Percentiles rank a stretch among this genome's conserved stretches.
These are phyloP conservation scores for Ibidorhyncha struthersii DNA, from an alignment of 2,113 vertebrate species.

Conservation along the genomic window DNA sequence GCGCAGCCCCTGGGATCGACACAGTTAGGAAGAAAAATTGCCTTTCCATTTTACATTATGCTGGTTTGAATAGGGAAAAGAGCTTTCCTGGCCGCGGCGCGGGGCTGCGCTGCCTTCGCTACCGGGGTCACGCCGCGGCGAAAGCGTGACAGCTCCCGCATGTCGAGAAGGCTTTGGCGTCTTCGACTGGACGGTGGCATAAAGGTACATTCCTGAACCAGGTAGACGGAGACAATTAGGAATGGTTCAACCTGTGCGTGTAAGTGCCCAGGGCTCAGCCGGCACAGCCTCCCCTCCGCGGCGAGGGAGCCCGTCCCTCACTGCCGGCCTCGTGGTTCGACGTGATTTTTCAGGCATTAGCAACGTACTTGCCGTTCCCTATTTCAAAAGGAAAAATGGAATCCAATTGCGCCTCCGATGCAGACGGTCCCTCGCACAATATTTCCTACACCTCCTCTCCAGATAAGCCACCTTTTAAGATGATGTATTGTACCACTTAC, in stretches of 20 bases:
- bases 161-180: background rate
- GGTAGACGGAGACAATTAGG: accelerated
- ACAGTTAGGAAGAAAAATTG: background rate
- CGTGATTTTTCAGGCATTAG: background rate
- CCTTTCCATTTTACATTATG: background rate
- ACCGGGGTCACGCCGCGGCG: accelerated
- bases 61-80: background rate
- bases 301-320: background rate
- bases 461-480: slow-evolving; percentile 66
- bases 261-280: background rate
- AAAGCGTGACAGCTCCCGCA: background rate
- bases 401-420: background rate
- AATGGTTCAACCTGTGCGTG: background rate
- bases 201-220: accelerated
- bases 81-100: background rate
- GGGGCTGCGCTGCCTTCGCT: background rate
- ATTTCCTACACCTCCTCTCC: slow-evolving; percentile 61
- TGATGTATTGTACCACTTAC: slow-evolving; percentile 69
- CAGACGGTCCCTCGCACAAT: slow-evolving; percentile 29
- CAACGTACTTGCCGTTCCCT: background rate
- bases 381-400: slow-evolving; percentile 58
- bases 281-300: background rate
- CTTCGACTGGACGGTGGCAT: background rate
- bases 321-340: background rate
- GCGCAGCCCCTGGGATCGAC: background rate